Evolutionary conservation across 2,888 invertebrate species (phyloP), one percentile per base, ranked within the genome.

Genomic region (Euproctis similis): DNA sequence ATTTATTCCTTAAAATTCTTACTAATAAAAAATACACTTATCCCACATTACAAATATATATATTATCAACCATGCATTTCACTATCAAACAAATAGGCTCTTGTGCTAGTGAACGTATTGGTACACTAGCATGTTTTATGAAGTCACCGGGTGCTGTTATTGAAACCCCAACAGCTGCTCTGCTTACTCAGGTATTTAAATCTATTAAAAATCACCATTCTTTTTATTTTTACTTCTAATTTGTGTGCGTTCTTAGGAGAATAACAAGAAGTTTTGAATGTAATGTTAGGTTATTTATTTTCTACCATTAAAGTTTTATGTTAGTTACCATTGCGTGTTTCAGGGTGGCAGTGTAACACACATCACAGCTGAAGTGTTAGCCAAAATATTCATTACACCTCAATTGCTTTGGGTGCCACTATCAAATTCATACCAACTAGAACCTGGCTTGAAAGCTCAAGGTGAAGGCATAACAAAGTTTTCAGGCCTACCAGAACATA

Each of bases 291-390:
- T 19, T 3, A 3, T 5, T 8, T 3, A 3, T 3, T 19, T 19
- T 3, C 3, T 19, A 19, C n/a, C 6, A 3, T n/a, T 19, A n/a
- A 6, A 6, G n/a, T 19, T 16, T 19, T 8, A 4, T 19, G 7
- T 11, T 12, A 12, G n/a, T 9, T 5, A 19, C 16, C 4, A n/a
- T n/a, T n/a, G n/a, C n/a, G n/a, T n/a, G 12, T 26, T 85, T 30
- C 67, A 93, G 91, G 89, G 91, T 47, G 96, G 94, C 24, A 91
- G 92, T 68, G 88, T 95, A 25, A 94, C 95, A 0, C 92, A 95
- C 69, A 71, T 97, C 11, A 93, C 92, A 0, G 87, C 89, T 39
- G 94, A 94, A 73, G 91, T 92, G 0, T 86, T 93, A 28, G 78
- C 88, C 42, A 85, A 88, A 64, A 77, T 93, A 4, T 89, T 88